A percentile compares a stretch with the other conserved stretches of the same genome.
phyloP scores from a whole-genome alignment of 37 sponge, comb jelly and placozoan species.

The Diacarnus erythraeanus region DNA sequence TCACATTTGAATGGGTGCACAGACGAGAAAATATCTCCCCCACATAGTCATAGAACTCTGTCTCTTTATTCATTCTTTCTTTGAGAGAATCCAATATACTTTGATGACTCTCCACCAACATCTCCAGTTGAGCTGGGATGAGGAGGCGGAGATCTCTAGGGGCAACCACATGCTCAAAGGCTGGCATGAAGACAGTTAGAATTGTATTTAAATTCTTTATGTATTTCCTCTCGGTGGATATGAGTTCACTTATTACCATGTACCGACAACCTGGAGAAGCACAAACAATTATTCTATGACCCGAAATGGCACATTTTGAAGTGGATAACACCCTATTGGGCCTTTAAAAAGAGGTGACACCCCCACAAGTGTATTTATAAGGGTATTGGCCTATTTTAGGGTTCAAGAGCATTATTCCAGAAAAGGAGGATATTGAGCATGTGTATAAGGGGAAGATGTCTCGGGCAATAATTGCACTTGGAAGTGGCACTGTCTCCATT shows the following conservation, averaged over 20 bases:
- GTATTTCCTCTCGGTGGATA: slow-evolving; percentile 59
- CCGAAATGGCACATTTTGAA: too few relatives aligned
- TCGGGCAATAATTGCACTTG: too few relatives aligned
- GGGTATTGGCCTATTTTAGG: too few relatives aligned
- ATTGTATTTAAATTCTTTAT: slow-evolving; percentile 34
- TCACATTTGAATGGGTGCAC: slow-evolving; percentile 7
- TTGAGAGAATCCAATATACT: slow-evolving; percentile 24
- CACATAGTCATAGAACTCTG: slow-evolving; percentile 20
- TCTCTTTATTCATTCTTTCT: not conserved
- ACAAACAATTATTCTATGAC: too few relatives aligned
- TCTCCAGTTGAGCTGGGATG: slow-evolving; percentile 69
- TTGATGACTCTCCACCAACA: slow-evolving; percentile 42
- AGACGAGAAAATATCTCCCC: slow-evolving; percentile 58
- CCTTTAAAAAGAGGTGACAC: too few relatives aligned
- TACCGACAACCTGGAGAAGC: slow-evolving; percentile 20
- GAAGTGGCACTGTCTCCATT: too few relatives aligned
- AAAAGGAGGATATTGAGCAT: too few relatives aligned
- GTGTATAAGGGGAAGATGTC: too few relatives aligned
- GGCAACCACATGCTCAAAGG: slow-evolving; percentile 44
- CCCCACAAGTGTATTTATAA: too few relatives aligned
- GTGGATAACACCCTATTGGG: too few relatives aligned
- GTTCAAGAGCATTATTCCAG: too few relatives aligned
- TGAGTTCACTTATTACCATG: slow-evolving; percentile 44
- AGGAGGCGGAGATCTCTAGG: slow-evolving; percentile 53
- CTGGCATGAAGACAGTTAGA: slow-evolving; percentile 39